phyloP scores from a whole-genome alignment of 1,140 invertebrate species.

The Aleiodes sp. region DNA sequence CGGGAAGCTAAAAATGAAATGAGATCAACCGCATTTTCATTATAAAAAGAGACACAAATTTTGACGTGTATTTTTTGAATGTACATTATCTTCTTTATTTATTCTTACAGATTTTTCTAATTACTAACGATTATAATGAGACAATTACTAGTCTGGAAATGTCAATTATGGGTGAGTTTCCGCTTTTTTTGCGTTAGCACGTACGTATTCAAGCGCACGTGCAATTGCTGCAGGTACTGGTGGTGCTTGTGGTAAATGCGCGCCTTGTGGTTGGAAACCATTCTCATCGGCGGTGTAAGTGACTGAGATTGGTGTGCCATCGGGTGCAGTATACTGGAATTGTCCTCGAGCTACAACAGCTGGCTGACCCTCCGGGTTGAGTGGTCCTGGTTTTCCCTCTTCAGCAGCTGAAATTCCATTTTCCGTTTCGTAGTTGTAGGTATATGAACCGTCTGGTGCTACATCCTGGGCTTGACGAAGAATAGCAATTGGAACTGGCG shows the following conservation, averaged over 20 bases:
- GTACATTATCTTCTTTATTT: too few relatives aligned
- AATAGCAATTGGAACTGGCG: conserved; percentile 49
- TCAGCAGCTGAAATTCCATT: conserved; percentile 71
- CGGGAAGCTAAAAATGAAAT: too few relatives aligned
- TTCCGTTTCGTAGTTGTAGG: conserved; percentile 70
- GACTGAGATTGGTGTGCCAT: conserved; percentile 65
- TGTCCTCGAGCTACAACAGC: conserved; percentile 63
- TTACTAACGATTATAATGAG: too few relatives aligned
- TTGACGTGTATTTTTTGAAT: too few relatives aligned
- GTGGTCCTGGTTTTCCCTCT: conserved; percentile 62
- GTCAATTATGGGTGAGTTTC: too few relatives aligned
- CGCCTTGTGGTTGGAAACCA: conserved; percentile 69
- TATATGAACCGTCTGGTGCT: conserved; percentile 57
- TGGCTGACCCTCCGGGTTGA: conserved; percentile 65
- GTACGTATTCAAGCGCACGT: conserved; percentile 61
- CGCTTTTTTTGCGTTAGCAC: conserved; percentile 46
- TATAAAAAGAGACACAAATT: too few relatives aligned
- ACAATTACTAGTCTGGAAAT: too few relatives aligned
- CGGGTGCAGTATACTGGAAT: conserved; percentile 68
- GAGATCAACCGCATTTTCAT: too few relatives aligned
- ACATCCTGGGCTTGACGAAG: conserved; percentile 54
- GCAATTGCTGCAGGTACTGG: conserved; percentile 61
- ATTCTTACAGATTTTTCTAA: too few relatives aligned
- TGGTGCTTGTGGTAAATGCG: conserved; percentile 66
- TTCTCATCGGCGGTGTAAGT: conserved; percentile 69